A percentile compares a stretch with the other conserved stretches of the same genome.
These are phyloP conservation scores for Yasuhikotakia modesta DNA, from an alignment of 2,797 vertebrate species.

Conservation along the genomic window DNA sequence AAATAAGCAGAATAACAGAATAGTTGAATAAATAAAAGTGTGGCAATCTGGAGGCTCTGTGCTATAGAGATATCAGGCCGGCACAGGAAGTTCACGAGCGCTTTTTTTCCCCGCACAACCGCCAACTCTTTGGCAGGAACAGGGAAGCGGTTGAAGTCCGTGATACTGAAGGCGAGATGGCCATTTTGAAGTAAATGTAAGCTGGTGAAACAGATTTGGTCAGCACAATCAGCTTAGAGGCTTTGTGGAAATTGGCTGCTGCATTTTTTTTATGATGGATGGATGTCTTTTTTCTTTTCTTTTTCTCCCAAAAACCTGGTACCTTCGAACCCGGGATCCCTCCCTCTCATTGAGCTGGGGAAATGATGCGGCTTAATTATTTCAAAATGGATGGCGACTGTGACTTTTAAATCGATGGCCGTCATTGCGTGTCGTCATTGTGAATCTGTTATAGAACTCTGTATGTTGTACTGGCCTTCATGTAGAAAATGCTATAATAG, in stretches of 20 bases:
- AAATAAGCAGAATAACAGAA: slow-evolving; percentile 61
- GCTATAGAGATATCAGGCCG: slow-evolving; percentile 80
- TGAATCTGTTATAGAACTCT: slow-evolving; percentile 22
- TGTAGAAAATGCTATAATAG: background rate
- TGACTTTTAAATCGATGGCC: slow-evolving; percentile 17
- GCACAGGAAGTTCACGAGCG: slow-evolving; percentile 76
- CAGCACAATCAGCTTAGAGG: slow-evolving; percentile 85
- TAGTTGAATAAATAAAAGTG: slow-evolving; percentile 61
- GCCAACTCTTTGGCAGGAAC: slow-evolving; percentile 79
- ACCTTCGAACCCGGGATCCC: slow-evolving; percentile 56
- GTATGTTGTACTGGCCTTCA: slow-evolving; percentile 27
- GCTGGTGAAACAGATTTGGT: slow-evolving; percentile 84
- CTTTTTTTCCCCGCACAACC: slow-evolving; percentile 82
- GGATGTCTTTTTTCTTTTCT: slow-evolving; percentile 59
- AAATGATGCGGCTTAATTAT: slow-evolving; percentile 61
- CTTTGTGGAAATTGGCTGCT: slow-evolving; percentile 84
- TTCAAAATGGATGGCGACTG: slow-evolving; percentile 45
- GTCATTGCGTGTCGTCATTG: slow-evolving; percentile 30
- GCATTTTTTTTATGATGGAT: slow-evolving; percentile 78
- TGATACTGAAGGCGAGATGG: slow-evolving; percentile 87
- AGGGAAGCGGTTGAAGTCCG: slow-evolving; percentile 81
- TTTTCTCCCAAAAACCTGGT: slow-evolving; percentile 1
- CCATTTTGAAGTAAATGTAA: slow-evolving; percentile 85
- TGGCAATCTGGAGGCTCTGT: slow-evolving; percentile 67
- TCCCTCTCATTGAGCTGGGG: slow-evolving; percentile 41